Evolutionary conservation across 2,113 vertebrate genomes (phyloP).

Genomic region (Ameiurus melas): DNA sequence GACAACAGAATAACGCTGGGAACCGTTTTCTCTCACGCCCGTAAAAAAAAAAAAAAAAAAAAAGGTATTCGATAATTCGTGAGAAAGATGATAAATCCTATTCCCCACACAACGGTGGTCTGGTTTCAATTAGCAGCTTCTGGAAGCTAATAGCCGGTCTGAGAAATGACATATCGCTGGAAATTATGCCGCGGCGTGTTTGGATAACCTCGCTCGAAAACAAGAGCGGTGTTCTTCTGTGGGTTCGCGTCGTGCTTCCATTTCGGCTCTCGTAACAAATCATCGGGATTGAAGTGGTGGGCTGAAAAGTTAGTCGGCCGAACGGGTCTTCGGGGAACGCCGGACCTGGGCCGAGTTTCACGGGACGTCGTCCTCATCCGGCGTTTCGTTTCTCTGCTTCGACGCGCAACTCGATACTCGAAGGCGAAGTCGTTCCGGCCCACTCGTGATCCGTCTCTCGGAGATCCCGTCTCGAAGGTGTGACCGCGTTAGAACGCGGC

Average conservation of each 20-base stretch:
- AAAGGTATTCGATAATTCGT: constrained; percentile 5
- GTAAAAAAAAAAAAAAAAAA: background rate
- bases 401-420: constrained; percentile 11
- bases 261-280: constrained; percentile 38
- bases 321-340: constrained; percentile 33
- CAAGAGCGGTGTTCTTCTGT: constrained; percentile 10
- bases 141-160: constrained; percentile 39
- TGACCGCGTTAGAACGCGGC: background rate
- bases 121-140: constrained; percentile 52
- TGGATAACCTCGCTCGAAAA: constrained; percentile 49
- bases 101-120: constrained; percentile 14
- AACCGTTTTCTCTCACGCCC: constrained; percentile 25
- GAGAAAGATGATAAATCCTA: constrained; percentile 20
- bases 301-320: constrained; percentile 33
- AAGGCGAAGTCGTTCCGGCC: constrained; percentile 7
- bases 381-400: constrained; percentile 27
- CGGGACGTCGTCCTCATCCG: constrained; percentile 27
- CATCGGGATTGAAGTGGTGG: constrained; percentile 21
- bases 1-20: constrained; percentile 18
- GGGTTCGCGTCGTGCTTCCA: constrained; percentile 17
- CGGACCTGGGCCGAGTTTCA: constrained; percentile 24
- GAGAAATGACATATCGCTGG: constrained; percentile 31
- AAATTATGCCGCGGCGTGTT: constrained; percentile 44
- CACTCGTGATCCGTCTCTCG: background rate
- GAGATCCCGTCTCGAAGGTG: background rate